Evolutionary conservation across 30 jellyfish, hydroid and myxozoan species (phyloP).

Genomic region (Mastigias papua): DNA sequence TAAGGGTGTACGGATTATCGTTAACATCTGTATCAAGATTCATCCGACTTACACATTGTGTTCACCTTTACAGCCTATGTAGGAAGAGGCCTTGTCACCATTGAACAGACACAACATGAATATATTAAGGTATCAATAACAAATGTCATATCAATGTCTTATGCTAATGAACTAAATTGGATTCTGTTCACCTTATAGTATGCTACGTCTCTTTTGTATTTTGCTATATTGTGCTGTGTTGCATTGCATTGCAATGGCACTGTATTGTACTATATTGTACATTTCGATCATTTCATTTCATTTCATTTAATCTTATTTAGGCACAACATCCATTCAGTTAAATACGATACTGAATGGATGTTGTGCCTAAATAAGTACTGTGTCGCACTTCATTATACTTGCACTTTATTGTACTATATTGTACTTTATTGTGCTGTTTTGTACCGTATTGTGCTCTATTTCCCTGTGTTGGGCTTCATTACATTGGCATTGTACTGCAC

Average conservation of each 20-base stretch:
- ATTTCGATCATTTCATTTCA: no score
- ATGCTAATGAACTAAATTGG: not conserved
- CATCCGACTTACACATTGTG: no score
- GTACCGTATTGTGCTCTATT: not conserved
- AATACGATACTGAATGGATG: no score
- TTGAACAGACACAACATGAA: slow-evolving; percentile 96
- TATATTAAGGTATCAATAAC: slow-evolving; percentile 77
- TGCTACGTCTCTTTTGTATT: not conserved
- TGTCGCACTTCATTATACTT: not conserved
- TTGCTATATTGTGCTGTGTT: not conserved
- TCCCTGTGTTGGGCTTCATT: not conserved
- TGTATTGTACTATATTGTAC: not conserved
- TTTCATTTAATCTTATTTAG: no score
- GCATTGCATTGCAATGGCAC: not conserved
- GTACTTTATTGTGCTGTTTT: not conserved
- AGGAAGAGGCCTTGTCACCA: slow-evolving; percentile 91
- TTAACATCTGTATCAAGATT: no score
- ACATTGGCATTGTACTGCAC: not conserved
- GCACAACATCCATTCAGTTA: no score
- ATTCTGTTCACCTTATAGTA: no score
- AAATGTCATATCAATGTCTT: not conserved
- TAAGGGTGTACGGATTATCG: no score
- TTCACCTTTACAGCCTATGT: slow-evolving; percentile 79
- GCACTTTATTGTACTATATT: not conserved
- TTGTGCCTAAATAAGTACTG: no score